These are phyloP conservation scores for Camponotus pennsylvanicus DNA, from an alignment of 1,140 invertebrate species.

Conservation along the genomic window DNA sequence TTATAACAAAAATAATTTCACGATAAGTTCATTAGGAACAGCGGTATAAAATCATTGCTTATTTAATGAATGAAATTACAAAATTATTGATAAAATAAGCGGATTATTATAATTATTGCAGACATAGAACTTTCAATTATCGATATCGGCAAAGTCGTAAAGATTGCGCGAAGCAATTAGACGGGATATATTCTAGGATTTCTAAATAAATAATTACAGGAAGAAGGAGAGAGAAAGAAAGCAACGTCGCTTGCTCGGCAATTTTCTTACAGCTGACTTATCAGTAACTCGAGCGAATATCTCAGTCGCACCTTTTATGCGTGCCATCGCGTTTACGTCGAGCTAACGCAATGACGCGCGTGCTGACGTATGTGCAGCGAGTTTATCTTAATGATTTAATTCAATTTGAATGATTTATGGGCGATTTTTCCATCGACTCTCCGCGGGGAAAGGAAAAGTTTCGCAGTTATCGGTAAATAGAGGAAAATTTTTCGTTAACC, in stretches of 20 bases:
- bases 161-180: slow-evolving; percentile 6
- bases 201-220: slow-evolving; percentile 1
- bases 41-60: neutral
- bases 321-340: slow-evolving; percentile 28
- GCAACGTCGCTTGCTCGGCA: neutral
- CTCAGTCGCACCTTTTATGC: slow-evolving; percentile 24
- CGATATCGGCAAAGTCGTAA: neutral
- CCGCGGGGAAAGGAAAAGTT: neutral
- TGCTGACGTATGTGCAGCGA: slow-evolving; percentile 35
- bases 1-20: neutral
- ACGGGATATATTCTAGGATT: slow-evolving; percentile 25
- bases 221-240: neutral
- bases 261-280: slow-evolving; percentile 25
- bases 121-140: neutral
- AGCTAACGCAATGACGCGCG: slow-evolving; percentile 38
- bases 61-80: neutral
- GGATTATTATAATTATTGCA: slow-evolving; percentile 30
- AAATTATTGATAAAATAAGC: neutral
- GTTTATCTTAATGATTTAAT: slow-evolving; percentile 29
- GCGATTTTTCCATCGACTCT: slow-evolving; percentile 10
- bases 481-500: neutral
- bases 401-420: slow-evolving; percentile 1
- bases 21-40: no score
- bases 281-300: slow-evolving; percentile 26
- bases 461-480: neutral